phyloP scores from a whole-genome alignment of 1,140 invertebrate species.

The Triops cancriformis region DNA sequence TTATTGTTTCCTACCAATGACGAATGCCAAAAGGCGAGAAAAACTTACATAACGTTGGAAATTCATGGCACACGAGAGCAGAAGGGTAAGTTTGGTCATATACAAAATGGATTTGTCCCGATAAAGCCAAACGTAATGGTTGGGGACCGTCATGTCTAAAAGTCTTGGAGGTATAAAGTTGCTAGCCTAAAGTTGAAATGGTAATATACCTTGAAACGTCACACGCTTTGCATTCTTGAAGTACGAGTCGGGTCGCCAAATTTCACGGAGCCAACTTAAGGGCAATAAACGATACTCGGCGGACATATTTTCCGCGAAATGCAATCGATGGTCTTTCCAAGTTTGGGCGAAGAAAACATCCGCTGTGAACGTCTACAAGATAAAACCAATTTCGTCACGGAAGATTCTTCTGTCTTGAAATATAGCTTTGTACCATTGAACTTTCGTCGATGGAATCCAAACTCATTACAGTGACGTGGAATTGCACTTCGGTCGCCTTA shows the following conservation, averaged over 20 bases:
- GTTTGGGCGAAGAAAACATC: constrained; percentile 38
- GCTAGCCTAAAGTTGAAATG: background rate
- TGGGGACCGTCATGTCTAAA: constrained; percentile 79
- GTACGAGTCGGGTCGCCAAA: constrained; percentile 35
- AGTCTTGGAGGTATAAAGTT: background rate
- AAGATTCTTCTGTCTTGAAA: background rate
- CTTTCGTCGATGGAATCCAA: constrained; percentile 41
- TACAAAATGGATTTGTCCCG: constrained; percentile 81
- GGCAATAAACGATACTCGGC: constrained; percentile 36
- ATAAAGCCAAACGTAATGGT: constrained; percentile 84
- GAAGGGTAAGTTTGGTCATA: constrained; percentile 33
- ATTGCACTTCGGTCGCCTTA: constrained; percentile 36
- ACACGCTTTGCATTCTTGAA: constrained; percentile 37
- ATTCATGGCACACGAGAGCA: constrained; percentile 39
- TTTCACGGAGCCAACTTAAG: constrained; percentile 34
- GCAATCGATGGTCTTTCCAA: constrained; percentile 36
- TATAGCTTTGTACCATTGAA: constrained; percentile 38
- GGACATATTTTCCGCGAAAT: constrained; percentile 36
- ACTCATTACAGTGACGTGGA: constrained; percentile 42
- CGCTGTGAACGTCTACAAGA: constrained; percentile 35
- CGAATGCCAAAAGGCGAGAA: constrained; percentile 27
- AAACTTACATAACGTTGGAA: constrained; percentile 35
- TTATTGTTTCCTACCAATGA: background rate
- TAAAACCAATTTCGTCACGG: background rate
- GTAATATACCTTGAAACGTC: constrained; percentile 32